Percentiles rank a stretch among this genome's conserved stretches.
Conservation (phyloP, 2,113 vertebrate species). For the Chlorodrepanis virens region DNA sequence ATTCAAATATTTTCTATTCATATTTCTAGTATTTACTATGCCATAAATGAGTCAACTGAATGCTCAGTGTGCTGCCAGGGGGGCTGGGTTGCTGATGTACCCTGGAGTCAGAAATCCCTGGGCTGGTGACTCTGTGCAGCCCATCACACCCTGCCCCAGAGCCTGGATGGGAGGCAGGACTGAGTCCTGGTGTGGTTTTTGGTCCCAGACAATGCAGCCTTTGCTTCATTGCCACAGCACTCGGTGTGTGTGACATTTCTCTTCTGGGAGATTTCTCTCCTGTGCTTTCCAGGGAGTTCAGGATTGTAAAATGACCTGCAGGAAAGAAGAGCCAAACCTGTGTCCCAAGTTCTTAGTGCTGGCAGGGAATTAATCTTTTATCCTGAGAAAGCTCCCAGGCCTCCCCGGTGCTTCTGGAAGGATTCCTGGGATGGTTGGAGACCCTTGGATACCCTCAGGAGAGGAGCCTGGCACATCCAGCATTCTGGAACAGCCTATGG, state of each 20-base stretch:
- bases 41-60: not conserved
- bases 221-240: not conserved
- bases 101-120: not conserved
- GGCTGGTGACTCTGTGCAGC: not conserved
- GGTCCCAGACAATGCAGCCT: fast-evolving
- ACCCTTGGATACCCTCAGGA: not conserved
- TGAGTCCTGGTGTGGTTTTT: not conserved
- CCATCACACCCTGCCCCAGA: not conserved
- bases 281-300: not conserved
- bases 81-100: not conserved
- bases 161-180: not conserved
- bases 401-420: not conserved
- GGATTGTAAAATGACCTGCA: not conserved
- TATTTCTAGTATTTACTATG: not conserved
- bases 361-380: not conserved
- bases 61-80: not conserved
- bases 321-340: not conserved
- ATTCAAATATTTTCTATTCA: fast-evolving
- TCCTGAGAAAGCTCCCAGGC: not conserved
- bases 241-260: fast-evolving
- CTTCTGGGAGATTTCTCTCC: not conserved
- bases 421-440: not conserved
- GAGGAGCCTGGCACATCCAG: not conserved
- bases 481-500: not conserved
- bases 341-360: not conserved